Percentiles rank a stretch among this genome's conserved stretches.
These are phyloP conservation scores for Bergia sp. DNA, from an alignment of 92 coral and sea anemone species.

Conservation along the genomic window DNA sequence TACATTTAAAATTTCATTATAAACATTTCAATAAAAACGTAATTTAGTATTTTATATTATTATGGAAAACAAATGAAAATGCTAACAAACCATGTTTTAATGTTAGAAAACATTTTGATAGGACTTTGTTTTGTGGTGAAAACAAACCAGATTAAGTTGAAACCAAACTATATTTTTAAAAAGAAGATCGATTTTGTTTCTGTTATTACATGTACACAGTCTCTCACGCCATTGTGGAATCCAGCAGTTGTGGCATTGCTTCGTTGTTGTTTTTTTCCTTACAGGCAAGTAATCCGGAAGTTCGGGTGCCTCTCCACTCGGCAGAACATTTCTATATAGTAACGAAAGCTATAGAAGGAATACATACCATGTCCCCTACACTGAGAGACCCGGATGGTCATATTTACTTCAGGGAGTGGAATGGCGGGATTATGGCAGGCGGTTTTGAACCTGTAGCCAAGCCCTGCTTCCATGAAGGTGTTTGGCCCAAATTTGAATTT, in stretches of 20 bases:
- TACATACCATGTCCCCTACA: slow-evolving; percentile 66
- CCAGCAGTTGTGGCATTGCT: background rate
- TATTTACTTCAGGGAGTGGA: slow-evolving; percentile 83
- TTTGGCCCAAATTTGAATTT: slow-evolving; percentile 85
- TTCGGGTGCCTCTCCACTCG: slow-evolving; percentile 88
- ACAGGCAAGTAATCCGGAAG: slow-evolving; percentile 82
- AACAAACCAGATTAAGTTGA: no score
- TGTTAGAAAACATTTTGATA: no score
- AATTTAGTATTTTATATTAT: no score
- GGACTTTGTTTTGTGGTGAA: no score
- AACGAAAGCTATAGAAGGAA: slow-evolving; percentile 75
- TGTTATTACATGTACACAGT: background rate
- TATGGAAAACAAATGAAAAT: no score
- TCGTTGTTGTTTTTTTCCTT: background rate
- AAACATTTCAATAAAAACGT: no score
- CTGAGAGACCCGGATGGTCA: slow-evolving; percentile 87
- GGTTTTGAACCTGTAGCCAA: slow-evolving; percentile 85
- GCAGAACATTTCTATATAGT: slow-evolving; percentile 92
- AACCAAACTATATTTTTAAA: no score
- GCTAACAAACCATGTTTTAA: no score
- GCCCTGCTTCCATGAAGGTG: slow-evolving; percentile 85
- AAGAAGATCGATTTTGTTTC: no score
- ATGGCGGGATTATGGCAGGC: slow-evolving; percentile 82
- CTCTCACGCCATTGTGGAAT: no score
- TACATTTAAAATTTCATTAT: no score